Conservation (phyloP, 2,113 vertebrate species). For the Brevimyrus niger region DNA sequence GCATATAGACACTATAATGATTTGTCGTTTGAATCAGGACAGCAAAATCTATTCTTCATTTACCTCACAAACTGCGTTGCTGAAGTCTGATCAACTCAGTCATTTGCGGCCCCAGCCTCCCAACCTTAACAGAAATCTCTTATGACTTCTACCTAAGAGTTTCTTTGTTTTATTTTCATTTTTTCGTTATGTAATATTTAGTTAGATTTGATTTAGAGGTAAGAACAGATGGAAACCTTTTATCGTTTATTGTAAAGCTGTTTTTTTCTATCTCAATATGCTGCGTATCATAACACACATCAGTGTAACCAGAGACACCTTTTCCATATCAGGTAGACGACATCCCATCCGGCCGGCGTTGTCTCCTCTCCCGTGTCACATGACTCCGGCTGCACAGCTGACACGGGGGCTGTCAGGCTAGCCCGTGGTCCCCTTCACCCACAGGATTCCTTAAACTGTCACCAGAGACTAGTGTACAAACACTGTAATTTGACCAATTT, state of each 20-base stretch:
- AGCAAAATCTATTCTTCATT: background rate
- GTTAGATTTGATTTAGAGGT: background rate
- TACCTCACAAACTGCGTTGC: background rate
- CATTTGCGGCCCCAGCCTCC: background rate
- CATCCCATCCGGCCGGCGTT: conserved; percentile 35
- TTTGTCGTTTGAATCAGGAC: background rate
- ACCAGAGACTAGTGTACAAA: conserved; percentile 39
- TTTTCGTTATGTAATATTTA: background rate
- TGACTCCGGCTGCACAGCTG: conserved; percentile 27
- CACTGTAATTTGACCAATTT: conserved; percentile 44
- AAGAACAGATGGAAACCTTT: background rate
- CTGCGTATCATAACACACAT: conserved; percentile 6
- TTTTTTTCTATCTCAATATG: background rate
- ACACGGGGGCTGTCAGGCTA: conserved; percentile 27
- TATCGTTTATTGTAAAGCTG: background rate
- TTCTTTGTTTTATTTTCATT: background rate
- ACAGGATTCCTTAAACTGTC: conserved; percentile 32
- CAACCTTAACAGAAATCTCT: background rate
- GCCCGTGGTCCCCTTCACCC: conserved; percentile 36
- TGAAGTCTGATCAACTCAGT: background rate
- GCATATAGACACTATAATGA: background rate
- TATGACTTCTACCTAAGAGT: background rate
- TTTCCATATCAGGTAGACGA: conserved; percentile 41
- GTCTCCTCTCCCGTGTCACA: conserved; percentile 27
- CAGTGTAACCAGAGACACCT: conserved; percentile 33